Percentiles rank a stretch among this genome's conserved stretches.
Conservation (phyloP, 2,797 vertebrate genomes). For the Danio tinwini region DNA sequence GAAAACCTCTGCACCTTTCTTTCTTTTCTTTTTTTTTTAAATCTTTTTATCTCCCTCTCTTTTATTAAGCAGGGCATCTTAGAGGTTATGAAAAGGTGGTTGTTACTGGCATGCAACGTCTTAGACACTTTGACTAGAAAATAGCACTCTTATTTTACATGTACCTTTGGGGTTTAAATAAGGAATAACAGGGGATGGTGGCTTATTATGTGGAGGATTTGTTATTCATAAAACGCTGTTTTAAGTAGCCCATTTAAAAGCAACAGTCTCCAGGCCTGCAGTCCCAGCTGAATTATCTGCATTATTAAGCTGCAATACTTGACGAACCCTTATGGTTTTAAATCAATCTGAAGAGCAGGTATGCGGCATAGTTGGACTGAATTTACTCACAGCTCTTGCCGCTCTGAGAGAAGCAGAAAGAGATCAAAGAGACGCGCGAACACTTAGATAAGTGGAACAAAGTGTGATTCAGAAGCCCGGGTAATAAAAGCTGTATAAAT, state of each 20-base stretch:
- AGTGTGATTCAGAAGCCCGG: constrained; percentile 33
- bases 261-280: constrained; percentile 27
- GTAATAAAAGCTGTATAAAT: constrained; percentile 49
- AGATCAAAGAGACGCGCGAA: constrained; percentile 40
- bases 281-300: constrained; percentile 47
- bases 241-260: constrained; percentile 57
- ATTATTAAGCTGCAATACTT: constrained; percentile 54
- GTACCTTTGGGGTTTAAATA: constrained; percentile 50
- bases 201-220: constrained; percentile 57
- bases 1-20: background rate
- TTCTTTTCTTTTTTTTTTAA: constrained; percentile 14
- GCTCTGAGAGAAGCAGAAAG: background rate
- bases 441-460: constrained; percentile 50
- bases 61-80: constrained; percentile 44
- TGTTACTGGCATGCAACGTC: constrained; percentile 41
- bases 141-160: constrained; percentile 52
- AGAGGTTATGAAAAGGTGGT: constrained; percentile 45
- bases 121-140: constrained; percentile 46
- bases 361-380: constrained; percentile 17
- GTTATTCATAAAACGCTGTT: constrained; percentile 60
- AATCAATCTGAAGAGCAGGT: constrained; percentile 47
- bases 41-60: background rate
- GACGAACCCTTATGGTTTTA: constrained; percentile 43
- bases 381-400: constrained; percentile 40
- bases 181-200: constrained; percentile 47